These are phyloP conservation scores for Volucella inflata DNA, from an alignment of 2,888 invertebrate species.

Conservation along the genomic window DNA sequence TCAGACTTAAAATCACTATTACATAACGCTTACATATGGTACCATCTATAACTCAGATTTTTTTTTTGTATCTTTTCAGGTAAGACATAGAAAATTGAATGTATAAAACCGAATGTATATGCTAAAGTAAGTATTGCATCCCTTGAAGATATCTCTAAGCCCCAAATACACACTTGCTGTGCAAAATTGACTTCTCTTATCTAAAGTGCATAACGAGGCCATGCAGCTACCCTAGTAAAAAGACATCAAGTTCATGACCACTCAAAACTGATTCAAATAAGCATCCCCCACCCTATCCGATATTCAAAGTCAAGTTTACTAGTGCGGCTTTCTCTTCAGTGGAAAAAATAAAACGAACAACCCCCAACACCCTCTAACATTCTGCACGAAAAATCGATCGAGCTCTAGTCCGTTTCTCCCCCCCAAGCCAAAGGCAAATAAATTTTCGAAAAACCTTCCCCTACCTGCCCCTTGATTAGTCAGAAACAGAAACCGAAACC, in stretches of 20 bases:
- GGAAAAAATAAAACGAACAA: neutral
- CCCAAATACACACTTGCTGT: too few species aligned
- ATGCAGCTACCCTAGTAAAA: neutral
- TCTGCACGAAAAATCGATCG: conserved; percentile 70
- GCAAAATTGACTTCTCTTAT: too few species aligned
- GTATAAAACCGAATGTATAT: too few species aligned
- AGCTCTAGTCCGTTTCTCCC: conserved; percentile 45
- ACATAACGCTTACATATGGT: too few species aligned
- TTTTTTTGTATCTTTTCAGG: too few species aligned
- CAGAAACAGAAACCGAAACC: neutral
- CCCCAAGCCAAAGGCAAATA: neutral
- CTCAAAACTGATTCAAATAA: neutral
- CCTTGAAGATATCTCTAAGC: too few species aligned
- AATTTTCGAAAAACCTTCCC: conserved; percentile 49
- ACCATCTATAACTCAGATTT: too few species aligned
- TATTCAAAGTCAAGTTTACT: conserved; percentile 72
- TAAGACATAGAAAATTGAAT: too few species aligned
- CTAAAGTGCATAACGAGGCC: neutral
- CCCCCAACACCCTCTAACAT: neutral
- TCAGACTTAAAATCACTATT: too few species aligned
- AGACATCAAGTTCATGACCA: conserved; percentile 64
- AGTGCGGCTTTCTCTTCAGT: conserved; percentile 25
- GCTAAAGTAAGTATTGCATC: too few species aligned
- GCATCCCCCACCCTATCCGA: conserved; percentile 12
- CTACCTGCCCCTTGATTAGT: neutral